Evolutionary conservation across 1,140 invertebrate genomes (phyloP).

Genomic region (Papilio polyxenes): DNA sequence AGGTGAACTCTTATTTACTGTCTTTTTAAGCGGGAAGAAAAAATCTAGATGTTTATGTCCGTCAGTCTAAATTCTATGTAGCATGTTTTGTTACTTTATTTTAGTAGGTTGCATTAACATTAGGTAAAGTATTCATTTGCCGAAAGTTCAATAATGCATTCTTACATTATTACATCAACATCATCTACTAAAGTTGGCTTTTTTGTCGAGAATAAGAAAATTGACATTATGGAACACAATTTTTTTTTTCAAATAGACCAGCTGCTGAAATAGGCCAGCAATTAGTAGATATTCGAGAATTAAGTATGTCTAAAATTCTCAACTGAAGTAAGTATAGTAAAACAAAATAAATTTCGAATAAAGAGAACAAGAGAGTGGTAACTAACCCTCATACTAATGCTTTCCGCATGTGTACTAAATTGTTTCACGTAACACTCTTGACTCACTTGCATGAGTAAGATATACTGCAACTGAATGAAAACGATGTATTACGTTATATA

Average conservation of each 20-base stretch:
- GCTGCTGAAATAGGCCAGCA: background rate
- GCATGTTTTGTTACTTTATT: background rate
- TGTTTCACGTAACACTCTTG: conserved; percentile 53
- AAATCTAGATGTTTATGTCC: background rate
- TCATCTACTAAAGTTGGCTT: conserved; percentile 24
- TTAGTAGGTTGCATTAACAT: background rate
- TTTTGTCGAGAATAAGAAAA: background rate
- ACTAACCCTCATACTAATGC: conserved; percentile 77
- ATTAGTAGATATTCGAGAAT: background rate
- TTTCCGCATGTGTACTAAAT: conserved; percentile 65
- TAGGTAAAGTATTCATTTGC: background rate
- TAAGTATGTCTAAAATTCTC: background rate
- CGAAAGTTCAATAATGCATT: background rate
- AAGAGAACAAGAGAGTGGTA: conserved; percentile 65
- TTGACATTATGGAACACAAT: background rate
- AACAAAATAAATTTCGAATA: conserved; percentile 2
- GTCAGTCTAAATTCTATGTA: background rate
- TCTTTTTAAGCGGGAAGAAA: background rate
- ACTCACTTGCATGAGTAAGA: conserved; percentile 41
- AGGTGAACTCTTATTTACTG: background rate
- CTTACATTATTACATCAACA: conserved; percentile 26
- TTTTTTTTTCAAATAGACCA: background rate
- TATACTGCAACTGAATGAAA: conserved; percentile 30
- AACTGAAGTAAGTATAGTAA: background rate
- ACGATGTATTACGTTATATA: background rate